Evolutionary conservation across 2,888 invertebrate genomes (phyloP), one percentile per base, ranked within the genome.

Genomic region (Spialia ferax): DNA sequence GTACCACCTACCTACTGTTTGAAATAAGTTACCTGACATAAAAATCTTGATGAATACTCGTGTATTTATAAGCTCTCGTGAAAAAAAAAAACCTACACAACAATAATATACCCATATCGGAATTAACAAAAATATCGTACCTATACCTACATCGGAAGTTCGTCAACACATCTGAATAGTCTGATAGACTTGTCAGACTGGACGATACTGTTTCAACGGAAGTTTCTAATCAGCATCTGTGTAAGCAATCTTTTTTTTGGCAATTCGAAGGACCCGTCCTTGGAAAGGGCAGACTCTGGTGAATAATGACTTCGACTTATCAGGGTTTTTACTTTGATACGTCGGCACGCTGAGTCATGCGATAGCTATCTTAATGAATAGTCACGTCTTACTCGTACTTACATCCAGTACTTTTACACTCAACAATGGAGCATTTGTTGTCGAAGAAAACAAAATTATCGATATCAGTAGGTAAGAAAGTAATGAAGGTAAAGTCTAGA

Each of bases 291-390:
- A 63, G 54, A 55, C 54, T 54, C 38, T 26, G 63, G 54, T 55
- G 42, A 63, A 63, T 63, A 63, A 63, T 63, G 63, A 63, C 54
- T 63, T 63, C 42, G 42, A 63, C 63, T 63, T 63, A 63, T 63
- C 63, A 42, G 63, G 63, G 63, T 63, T 63, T 62, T 63, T 63
- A 63, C 54, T 63, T 63, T 63, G 54, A 63, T 63, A 55, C 63
- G 63, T 63, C 26, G 42, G 63, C 63, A 13, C 38, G 63, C 63
- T 63, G 63, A 63, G 63, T 63, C 63, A 63, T 63, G 63, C 63
- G 63, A 63, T 63, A 42, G 18, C 63, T 63, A 63, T 63, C 63
- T 63, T 63, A 63, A 63, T 63, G 54, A 55, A 42, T 63, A 63
- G 55, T 62, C 18, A 52, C 61, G 50, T 20, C 22, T 62, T 62